phyloP scores from a whole-genome alignment of 2,888 invertebrate genomes.

The Andricus curvator region DNA sequence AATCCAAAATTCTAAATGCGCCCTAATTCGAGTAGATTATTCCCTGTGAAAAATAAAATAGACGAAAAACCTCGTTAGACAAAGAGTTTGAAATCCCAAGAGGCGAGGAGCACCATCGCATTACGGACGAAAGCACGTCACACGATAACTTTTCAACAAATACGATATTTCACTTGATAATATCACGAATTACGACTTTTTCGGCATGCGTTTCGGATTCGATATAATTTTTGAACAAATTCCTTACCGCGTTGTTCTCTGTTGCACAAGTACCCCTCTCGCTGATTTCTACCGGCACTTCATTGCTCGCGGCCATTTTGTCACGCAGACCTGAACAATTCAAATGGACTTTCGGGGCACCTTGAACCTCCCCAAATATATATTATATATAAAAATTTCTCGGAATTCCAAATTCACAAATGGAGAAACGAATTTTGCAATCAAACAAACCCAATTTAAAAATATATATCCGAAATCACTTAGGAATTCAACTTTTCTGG shows the following conservation, averaged over 20 bases:
- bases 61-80: slow-evolving; percentile 1
- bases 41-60: background rate
- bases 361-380: background rate
- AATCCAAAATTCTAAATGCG: background rate
- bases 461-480: background rate
- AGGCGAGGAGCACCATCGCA: slow-evolving; percentile 35
- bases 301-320: slow-evolving; percentile 74
- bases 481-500: background rate
- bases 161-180: slow-evolving; percentile 7
- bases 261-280: slow-evolving; percentile 64
- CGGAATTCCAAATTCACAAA: background rate
- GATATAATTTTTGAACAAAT: background rate
- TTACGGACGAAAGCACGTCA: slow-evolving; percentile 37
- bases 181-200: slow-evolving; percentile 13
- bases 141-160: slow-evolving; percentile 36
- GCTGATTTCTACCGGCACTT: slow-evolving; percentile 72
- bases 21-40: background rate
- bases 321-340: slow-evolving; percentile 63
- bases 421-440: background rate
- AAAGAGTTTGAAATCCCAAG: slow-evolving; percentile 35
- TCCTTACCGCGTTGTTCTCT: slow-evolving; percentile 55
- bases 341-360: background rate
- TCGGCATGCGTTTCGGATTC: background rate
- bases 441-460: background rate
- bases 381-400: background rate